A percentile compares a stretch with the other conserved stretches of the same genome.
Conservation (phyloP, 1,140 invertebrate species). For the Pseudomyrmex pallidus region DNA sequence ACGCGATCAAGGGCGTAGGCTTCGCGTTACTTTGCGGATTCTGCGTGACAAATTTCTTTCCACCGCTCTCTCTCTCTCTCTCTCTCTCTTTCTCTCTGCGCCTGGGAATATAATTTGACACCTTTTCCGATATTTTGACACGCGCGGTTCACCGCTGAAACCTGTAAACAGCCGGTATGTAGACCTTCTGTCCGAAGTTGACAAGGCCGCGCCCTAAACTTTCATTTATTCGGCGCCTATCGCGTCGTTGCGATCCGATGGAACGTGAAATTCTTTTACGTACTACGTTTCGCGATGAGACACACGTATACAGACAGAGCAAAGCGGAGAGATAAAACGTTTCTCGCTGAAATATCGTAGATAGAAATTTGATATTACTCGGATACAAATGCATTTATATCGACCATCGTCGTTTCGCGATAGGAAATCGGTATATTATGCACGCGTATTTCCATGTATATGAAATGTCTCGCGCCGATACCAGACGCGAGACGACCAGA, state of each 20-base stretch:
- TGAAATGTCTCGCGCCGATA: not conserved
- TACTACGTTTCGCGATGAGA: not conserved
- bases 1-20: constrained; percentile 48
- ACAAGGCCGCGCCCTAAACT: constrained; percentile 21
- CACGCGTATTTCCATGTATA: not conserved
- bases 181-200: too few relatives aligned
- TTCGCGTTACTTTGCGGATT: constrained; percentile 1
- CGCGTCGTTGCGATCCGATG: not conserved
- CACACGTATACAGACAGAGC: not conserved
- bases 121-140: too few relatives aligned
- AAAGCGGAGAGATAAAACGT: too few relatives aligned
- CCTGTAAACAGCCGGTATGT: too few relatives aligned
- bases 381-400: not conserved
- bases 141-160: too few relatives aligned
- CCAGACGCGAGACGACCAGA: not conserved
- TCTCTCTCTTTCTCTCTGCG: too few relatives aligned
- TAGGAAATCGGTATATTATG: not conserved
- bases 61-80: too few relatives aligned
- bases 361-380: not conserved
- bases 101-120: too few relatives aligned
- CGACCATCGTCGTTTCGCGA: not conserved
- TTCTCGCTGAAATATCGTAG: not conserved
- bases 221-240: not conserved
- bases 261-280: constrained; percentile 5
- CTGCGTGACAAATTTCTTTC: too few relatives aligned